Evolutionary conservation across 2,797 vertebrate genomes (phyloP).

Genomic region (Tragelaphus oryx): DNA sequence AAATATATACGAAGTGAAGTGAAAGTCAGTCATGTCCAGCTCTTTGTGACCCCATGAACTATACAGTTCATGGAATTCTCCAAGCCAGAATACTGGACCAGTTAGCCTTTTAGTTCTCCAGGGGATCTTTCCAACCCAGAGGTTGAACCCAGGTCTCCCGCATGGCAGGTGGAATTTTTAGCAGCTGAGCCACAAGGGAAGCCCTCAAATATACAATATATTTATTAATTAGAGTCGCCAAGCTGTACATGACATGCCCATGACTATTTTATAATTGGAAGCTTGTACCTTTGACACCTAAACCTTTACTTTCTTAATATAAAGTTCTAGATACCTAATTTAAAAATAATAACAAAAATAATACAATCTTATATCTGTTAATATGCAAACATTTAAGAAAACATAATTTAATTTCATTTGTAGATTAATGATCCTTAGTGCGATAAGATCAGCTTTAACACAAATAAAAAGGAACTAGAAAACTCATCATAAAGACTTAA

Average conservation of each 20-base stretch:
- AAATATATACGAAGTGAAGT: not conserved
- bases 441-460: not conserved
- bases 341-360: not conserved
- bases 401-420: not conserved
- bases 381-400: not conserved
- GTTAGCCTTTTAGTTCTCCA: not conserved
- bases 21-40: not conserved
- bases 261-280: not conserved
- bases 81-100: not conserved
- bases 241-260: not conserved
- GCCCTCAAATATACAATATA: not conserved
- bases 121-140: not conserved
- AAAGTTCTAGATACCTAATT: not conserved
- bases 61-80: not conserved
- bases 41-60: not conserved
- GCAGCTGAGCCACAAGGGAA: not conserved
- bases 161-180: not conserved
- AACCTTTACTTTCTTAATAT: not conserved
- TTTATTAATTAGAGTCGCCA: not conserved
- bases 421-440: not conserved
- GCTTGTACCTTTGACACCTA: not conserved
- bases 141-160: not conserved
- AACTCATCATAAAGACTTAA: not conserved
- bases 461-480: not conserved
- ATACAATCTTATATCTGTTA: not conserved